Conservation (phyloP, 2,888 invertebrate species). For the Hermaeophaga mercurialis region DNA sequence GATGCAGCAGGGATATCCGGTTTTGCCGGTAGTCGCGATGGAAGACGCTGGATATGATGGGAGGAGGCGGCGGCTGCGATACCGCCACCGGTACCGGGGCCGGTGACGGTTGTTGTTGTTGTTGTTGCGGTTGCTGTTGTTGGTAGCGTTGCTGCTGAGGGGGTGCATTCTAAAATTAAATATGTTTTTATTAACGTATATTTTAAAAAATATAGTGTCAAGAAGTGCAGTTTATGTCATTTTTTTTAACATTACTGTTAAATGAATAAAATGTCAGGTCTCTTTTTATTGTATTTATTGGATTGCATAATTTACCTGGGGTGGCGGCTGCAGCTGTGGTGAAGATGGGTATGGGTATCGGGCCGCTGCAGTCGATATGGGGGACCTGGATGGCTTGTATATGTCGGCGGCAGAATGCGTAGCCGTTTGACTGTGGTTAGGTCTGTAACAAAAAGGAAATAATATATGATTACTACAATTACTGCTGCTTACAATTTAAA, state of each 20-base stretch:
- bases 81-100: conserved; percentile 22
- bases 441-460: conserved; percentile 43
- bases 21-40: conserved; percentile 58
- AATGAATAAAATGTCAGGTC: no score
- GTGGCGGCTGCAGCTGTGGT: conserved; percentile 57
- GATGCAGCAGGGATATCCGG: conserved; percentile 72
- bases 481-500: conserved; percentile 2
- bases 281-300: no score
- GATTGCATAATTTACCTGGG: conserved; percentile 24
- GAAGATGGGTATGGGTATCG: conserved; percentile 59
- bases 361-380: conserved; percentile 59
- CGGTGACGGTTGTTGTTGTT: conserved; percentile 19
- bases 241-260: no score
- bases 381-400: conserved; percentile 56
- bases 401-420: conserved; percentile 46
- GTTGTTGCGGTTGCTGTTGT: conserved; percentile 53
- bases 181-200: no score
- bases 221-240: no score
- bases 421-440: conserved; percentile 46
- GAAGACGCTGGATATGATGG: conserved; percentile 55
- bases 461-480: conserved; percentile 3
- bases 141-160: conserved; percentile 32
- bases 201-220: no score
- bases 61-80: conserved; percentile 54
- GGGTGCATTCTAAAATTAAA: conserved; percentile 11